Base-by-base conservation (phyloP, 2,113 vertebrate genomes). In the Forbesichthys agassizii region DNA sequence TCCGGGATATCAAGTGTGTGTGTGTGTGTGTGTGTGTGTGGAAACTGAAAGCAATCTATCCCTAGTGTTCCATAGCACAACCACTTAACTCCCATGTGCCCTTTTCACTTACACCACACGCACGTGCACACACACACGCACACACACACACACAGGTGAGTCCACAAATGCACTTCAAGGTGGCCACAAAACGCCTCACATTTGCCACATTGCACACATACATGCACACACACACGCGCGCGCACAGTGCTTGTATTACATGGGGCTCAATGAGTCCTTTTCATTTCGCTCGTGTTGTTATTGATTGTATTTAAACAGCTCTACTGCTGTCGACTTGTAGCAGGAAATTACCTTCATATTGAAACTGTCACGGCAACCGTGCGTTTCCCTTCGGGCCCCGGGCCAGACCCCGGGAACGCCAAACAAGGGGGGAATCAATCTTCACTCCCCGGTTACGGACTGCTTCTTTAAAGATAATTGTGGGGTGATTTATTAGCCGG, bases 331-430 rank as follows among this genome's bases (percentile, higher is more conserved):
- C 20, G 79, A 74, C 85, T 83, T 90, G 88, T 90, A 84, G 60
- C 82, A 89, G 90, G 85, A 90, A 92, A 92, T 92, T 91, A 89
- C 85, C 72, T 86, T 82, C 79, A 87, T 88, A 88, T 86, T 81
- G 86, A 88, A 89, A 83, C 75, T 91, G 90, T 88, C 88, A 86
- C 86, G 79, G 82, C 63, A 33, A 86, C 82, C 74, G 81, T 78
- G 74, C 61, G 36, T 86, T 88, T 87, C 77, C 86, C 84, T 89
- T 80, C 61, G 14, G 67, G 66, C 64, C 85, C 71, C 5, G 54
- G 81, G 79, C 63, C 63, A 65, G 85, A 27, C 69, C 69, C 57
- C 4, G 14, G 59, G 48, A 71, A 58, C 56, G 75, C 74, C 12
- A 12, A 36, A 54, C 49, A 56, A 69, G 36, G 48, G 53, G 71